Evolutionary conservation across 2,888 invertebrate genomes (phyloP), one percentile per base, ranked within the genome.

Genomic region (Octodonta nipae): DNA sequence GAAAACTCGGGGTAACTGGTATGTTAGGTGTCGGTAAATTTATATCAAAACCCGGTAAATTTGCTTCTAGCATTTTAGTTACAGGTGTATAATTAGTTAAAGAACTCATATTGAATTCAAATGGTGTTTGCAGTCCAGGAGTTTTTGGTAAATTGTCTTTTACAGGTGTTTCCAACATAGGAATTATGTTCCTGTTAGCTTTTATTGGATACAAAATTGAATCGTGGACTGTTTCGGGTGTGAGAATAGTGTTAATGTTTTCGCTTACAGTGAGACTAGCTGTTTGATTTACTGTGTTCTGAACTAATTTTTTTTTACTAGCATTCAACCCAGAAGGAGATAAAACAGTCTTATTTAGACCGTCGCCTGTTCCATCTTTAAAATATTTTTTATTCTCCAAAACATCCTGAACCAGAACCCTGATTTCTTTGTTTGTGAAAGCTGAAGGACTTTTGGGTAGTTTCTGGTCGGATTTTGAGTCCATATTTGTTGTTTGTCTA

Each of bases 1-100:
- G 44, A 34, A 60, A 53, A 30, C 35, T 48, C 0, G 60, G 61
- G 1, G 61, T 60, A n/a, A 57, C 44, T 3, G 56, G 54, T 25
- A 59, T 44, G 34, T 43, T 53, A 1, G 61, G 61, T 1, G 61
- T 61, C 12, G 46, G 49, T 28, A 61, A 3, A 54, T 43, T 11
- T 17, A 8, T 8, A 17, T 17, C 6, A 17, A 17, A 17, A 17
- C 6, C 17, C 17, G 17, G 17, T 8, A 53, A 38, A 31, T 60
- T 56, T 34, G 56, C 59, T 14, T 58, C 56, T 5, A 61, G 40
- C 28, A 55, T 49, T 46, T 55, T 55, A 12, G 54, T 51, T 28
- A 60, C 54, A 3, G 59, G 60, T 3, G 60, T 59, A n/a, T 40
- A 36, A 20, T 31, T 34, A 16, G 37, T 37, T 8, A 28, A 12